Evolutionary conservation across 1,140 invertebrate genomes (phyloP), one percentile per base, ranked within the genome.

Genomic region (Drosophila murphyi): DNA sequence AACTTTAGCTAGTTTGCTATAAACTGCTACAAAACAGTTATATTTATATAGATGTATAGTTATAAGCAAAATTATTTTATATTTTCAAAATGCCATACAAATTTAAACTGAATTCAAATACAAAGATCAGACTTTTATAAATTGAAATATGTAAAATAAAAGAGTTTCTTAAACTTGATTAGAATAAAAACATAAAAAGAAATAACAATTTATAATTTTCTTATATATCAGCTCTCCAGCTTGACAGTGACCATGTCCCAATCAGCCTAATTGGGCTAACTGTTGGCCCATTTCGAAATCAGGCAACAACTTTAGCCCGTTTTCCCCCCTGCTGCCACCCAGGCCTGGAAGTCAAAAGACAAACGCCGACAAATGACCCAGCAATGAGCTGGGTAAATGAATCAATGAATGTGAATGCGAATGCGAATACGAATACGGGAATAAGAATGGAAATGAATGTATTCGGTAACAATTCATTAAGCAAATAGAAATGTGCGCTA

Each of bases 381-480:
- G 67, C 80, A 89, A 88, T 89, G 83, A 72, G 68, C 68, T 76
- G 60, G 73, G 39, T 60, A 72, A 76, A 72, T 72, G 72, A 75
- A 75, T 75, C 57, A 75, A 75, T 75, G 55, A 76, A 68, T 73
- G 71, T 35, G 55, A 67, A 67, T 65, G 54, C 34, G 68, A 62
- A 70, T 55, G 29, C 5, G 54, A 68, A 81, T 81, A 51, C 35
- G 65, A 81, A 80, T 71, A 76, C 68, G 48, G 60, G 50, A 62
- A 69, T 62, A 59, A 65, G 57, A 80, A 82, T 82, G 65, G 76
- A 71, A 72, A 72, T 78, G 80, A 88, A 88, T 88, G 80, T 88
- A 82, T 88, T 88, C 60, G 80, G 83, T 88, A 90, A 90, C 85
- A 89, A 89, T 89, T 89, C 85, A 89, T 89, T 89, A 90, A 85